A percentile compares a stretch with the other conserved stretches of the same genome.
phyloP scores from a whole-genome alignment of 2,888 invertebrate species.

The Drosophila anomalata region DNA sequence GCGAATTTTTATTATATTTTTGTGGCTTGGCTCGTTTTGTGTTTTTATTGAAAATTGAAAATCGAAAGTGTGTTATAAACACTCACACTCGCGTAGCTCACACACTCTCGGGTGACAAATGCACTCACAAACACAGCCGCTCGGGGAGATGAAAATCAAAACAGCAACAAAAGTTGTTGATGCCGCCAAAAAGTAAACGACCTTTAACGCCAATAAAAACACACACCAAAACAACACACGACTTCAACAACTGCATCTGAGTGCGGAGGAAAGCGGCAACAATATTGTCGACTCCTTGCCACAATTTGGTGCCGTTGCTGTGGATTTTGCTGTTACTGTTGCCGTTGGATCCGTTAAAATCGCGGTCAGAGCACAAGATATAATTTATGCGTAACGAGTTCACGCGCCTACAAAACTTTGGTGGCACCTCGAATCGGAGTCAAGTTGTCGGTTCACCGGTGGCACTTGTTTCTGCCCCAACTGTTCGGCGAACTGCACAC shows the following conservation, averaged over 20 bases:
- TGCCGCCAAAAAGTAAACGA: conserved; percentile 83
- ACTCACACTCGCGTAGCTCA: conserved; percentile 30
- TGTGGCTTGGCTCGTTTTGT: conserved; percentile 33
- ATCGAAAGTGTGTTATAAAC: conserved; percentile 74
- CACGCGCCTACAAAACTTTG: conserved; percentile 74
- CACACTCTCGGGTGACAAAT: conserved; percentile 11
- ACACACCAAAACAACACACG: conserved; percentile 30
- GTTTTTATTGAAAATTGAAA: conserved; percentile 76
- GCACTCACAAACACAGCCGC: conserved; percentile 27
- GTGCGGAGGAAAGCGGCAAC: conserved; percentile 56
- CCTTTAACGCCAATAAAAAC: conserved; percentile 82
- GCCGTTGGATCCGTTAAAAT: conserved; percentile 63
- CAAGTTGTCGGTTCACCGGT: conserved; percentile 48
- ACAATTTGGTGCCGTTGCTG: conserved; percentile 59
- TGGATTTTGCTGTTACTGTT: conserved; percentile 34
- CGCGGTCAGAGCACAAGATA: conserved; percentile 63
- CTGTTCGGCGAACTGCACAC: conserved; percentile 71
- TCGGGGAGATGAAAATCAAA: conserved; percentile 75
- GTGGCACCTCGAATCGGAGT: conserved; percentile 59
- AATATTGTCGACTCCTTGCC: conserved; percentile 69
- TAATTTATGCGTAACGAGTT: conserved; percentile 80
- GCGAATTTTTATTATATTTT: conserved; percentile 49
- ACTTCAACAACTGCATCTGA: conserved; percentile 39
- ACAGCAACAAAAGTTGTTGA: conserved; percentile 78
- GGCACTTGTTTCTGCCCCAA: conserved; percentile 26